Conservation (phyloP, 2,113 vertebrate species). For the Dromaius novaehollandiae region DNA sequence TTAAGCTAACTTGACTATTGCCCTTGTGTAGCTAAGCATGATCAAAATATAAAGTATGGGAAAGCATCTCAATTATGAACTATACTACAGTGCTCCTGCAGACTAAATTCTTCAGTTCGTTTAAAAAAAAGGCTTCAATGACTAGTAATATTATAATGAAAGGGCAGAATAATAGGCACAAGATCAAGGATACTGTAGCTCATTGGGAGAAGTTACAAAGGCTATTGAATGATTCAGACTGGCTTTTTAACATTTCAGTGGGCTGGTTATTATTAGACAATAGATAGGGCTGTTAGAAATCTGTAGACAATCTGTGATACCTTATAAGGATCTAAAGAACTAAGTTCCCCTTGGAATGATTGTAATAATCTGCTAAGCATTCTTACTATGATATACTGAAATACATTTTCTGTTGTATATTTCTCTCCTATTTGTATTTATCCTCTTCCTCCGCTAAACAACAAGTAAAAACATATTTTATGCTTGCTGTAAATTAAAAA, state of each 20-base stretch:
- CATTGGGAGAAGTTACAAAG: background rate
- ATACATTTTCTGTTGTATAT: background rate
- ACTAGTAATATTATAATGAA: conserved; percentile 43
- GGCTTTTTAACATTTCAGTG: background rate
- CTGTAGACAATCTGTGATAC: background rate
- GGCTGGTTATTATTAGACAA: background rate
- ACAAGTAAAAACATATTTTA: background rate
- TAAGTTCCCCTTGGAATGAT: background rate
- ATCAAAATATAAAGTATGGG: conserved; percentile 71
- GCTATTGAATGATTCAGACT: background rate
- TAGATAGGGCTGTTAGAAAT: background rate
- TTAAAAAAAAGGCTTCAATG: conserved; percentile 28
- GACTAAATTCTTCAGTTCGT: conserved; percentile 48
- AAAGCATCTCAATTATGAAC: conserved; percentile 57
- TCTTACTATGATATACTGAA: background rate
- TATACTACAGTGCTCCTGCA: background rate
- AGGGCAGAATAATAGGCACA: conserved; percentile 23
- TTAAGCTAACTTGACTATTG: conserved; percentile 71
- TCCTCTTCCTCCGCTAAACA: background rate
- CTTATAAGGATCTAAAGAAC: background rate
- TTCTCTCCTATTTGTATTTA: background rate
- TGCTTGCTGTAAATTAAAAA: background rate
- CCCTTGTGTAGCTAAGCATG: conserved; percentile 66
- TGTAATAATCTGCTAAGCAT: background rate
- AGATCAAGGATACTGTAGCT: conserved; percentile 22